Percentiles rank a stretch among this genome's conserved stretches.
phyloP scores from a whole-genome alignment of 2,888 invertebrate species.

The Meta bourneti region DNA sequence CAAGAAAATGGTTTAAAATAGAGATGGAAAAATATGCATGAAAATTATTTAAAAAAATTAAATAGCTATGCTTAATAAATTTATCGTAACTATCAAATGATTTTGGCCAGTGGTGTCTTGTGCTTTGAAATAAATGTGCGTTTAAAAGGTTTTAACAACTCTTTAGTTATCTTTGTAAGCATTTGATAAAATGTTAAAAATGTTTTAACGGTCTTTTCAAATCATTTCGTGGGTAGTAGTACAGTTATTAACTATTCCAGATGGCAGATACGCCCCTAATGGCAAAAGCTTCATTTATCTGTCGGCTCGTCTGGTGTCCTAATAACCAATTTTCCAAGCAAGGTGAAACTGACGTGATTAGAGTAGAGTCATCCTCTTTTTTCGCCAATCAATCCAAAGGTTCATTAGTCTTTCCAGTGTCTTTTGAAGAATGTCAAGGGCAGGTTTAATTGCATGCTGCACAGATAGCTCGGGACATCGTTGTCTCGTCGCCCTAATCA shows the following conservation, averaged over 20 bases:
- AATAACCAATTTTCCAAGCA: background rate
- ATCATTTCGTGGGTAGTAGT: background rate
- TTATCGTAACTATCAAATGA: too few species aligned
- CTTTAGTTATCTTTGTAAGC: background rate
- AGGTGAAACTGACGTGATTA: constrained; percentile 21
- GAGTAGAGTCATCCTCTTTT: constrained; percentile 17
- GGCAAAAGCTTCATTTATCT: background rate
- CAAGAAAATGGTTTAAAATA: too few species aligned
- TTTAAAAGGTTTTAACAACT: background rate
- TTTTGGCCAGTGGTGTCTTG: too few species aligned
- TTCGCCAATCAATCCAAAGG: constrained; percentile 41
- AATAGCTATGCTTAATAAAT: too few species aligned
- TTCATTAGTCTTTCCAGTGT: constrained; percentile 64
- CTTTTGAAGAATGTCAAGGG: constrained; percentile 65
- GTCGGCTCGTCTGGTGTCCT: background rate
- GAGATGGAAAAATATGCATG: too few species aligned
- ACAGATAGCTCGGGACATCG: background rate
- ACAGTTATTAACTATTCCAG: background rate
- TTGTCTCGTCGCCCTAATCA: constrained; percentile 1
- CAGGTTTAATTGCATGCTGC: constrained; percentile 25
- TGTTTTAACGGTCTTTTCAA: background rate
- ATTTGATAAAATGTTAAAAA: background rate
- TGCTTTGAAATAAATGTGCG: too few species aligned
- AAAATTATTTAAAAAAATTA: too few species aligned
- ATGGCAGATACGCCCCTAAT: background rate